Evolutionary conservation across 2,113 vertebrate genomes (phyloP), one percentile per base, ranked within the genome.

Genomic region (Podocnemis expansa): DNA sequence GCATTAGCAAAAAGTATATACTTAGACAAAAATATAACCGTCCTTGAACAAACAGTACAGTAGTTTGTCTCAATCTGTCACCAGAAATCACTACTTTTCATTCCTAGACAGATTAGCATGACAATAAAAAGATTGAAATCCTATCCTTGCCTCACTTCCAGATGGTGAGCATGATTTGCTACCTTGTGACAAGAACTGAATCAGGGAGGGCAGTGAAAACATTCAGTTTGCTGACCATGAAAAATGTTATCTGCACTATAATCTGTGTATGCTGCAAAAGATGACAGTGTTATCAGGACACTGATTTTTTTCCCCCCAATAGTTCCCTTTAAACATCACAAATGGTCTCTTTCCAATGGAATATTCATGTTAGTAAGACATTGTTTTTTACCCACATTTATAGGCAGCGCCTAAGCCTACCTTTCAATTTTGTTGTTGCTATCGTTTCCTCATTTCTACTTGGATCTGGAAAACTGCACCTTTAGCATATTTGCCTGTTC

Each of bases 11-110:
- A 7, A 75, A 14, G 49, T 34, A 47, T 2, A 55, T 2, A 58
- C 3, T 80, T 10, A n/a, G 25, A 34, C 6, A 55, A 12, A 58
- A 38, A 1, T 60, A 19, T 4, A 5, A 34, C 31, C 0, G 0
- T 54, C n/a, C 52, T 19, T 80, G 31, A 41, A 51, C 1, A 5
- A 29, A 4, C 22, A 78, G 24, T 27, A 67, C 7, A 91, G 8
- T 12, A 76, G 17, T 38, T 67, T 67, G 31, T 67, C 34, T 67
- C 34, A 21, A 19, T 67, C 38, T 38, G n/a, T 67, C 63, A 43
- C 41, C 41, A 43, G 73, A 43, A 45, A 43, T 75, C 73, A 27
- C 24, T 75, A 8, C 8, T 1, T 94, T 92, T 80, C 82, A 81
- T 34, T 3, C 5, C 43, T 7, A 14, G 24, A 29, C 6, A n/a